Conservation (phyloP, 2,888 invertebrate species). For the Diadromus collaris region DNA sequence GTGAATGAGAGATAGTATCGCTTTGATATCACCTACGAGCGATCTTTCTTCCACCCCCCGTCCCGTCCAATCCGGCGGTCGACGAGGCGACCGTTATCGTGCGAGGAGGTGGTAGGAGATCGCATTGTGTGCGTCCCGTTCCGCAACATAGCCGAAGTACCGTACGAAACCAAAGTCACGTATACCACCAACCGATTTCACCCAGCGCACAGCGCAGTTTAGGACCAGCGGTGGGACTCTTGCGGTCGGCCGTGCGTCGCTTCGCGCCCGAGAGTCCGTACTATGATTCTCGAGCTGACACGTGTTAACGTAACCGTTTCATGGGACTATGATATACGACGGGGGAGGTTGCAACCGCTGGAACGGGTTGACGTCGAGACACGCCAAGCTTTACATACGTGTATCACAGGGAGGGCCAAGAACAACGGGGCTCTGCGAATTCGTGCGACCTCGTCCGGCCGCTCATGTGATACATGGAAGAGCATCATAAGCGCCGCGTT, state of each 20-base stretch:
- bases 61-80: slow-evolving; percentile 4
- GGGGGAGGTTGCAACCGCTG: slow-evolving; percentile 14
- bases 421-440: slow-evolving; percentile 15
- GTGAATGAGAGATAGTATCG: slow-evolving; percentile 38
- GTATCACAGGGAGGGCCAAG: background rate
- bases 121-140: slow-evolving; percentile 43
- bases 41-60: slow-evolving; percentile 53
- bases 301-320: slow-evolving; percentile 60
- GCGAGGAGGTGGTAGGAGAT: slow-evolving; percentile 15
- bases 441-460: background rate
- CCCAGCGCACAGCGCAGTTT: background rate
- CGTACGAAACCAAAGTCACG: slow-evolving; percentile 27
- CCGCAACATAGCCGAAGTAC: slow-evolving; percentile 48
- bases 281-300: slow-evolving; percentile 56
- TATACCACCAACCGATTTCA: slow-evolving; percentile 33
- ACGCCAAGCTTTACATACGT: slow-evolving; percentile 41
- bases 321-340: slow-evolving; percentile 49
- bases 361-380: slow-evolving; percentile 28
- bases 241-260: slow-evolving; percentile 28
- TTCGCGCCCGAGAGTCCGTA: slow-evolving; percentile 32
- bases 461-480: slow-evolving; percentile 25
- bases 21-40: slow-evolving; percentile 58
- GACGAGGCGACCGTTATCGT: slow-evolving; percentile 33
- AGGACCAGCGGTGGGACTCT: slow-evolving; percentile 3
- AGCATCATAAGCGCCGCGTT: slow-evolving; percentile 35